Evolutionary conservation across 2,888 invertebrate genomes (phyloP).

Genomic region (Incurvaria masculella): DNA sequence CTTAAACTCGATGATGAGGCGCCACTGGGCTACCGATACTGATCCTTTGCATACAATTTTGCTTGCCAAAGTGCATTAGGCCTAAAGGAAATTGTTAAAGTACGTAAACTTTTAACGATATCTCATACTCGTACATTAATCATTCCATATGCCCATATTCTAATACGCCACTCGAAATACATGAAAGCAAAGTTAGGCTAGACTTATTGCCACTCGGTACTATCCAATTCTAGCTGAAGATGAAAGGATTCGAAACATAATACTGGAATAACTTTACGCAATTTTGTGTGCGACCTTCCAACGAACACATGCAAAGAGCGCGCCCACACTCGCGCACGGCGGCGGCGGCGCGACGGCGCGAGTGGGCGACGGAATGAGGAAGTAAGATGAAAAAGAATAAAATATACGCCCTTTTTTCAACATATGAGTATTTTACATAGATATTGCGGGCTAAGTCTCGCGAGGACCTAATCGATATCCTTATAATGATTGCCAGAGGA

Average conservation of each 20-base stretch:
- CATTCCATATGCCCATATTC: too few relatives aligned
- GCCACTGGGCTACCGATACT: too few relatives aligned
- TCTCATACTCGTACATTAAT: too few relatives aligned
- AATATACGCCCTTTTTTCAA: constrained; percentile 1
- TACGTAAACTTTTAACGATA: too few relatives aligned
- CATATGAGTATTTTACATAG: constrained; percentile 28
- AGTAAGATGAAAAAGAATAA: background rate
- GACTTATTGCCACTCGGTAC: too few relatives aligned
- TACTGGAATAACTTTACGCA: background rate
- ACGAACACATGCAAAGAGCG: background rate
- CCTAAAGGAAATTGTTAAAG: too few relatives aligned
- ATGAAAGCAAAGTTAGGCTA: too few relatives aligned
- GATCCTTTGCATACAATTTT: too few relatives aligned
- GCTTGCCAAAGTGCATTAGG: too few relatives aligned
- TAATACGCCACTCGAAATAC: too few relatives aligned
- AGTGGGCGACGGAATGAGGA: background rate
- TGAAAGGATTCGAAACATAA: background rate
- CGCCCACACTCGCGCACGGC: background rate
- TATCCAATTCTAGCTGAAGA: too few relatives aligned
- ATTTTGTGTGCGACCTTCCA: background rate
- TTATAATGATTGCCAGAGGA: constrained; percentile 58
- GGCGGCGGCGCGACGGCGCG: background rate
- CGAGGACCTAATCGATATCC: constrained; percentile 53
- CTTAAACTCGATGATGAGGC: too few relatives aligned
- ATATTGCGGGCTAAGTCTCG: constrained; percentile 51